Percentiles rank a stretch among this genome's conserved stretches.
Evolutionary conservation across 2,888 invertebrate species (phyloP).

Genomic region (Cephonodes hylas): DNA sequence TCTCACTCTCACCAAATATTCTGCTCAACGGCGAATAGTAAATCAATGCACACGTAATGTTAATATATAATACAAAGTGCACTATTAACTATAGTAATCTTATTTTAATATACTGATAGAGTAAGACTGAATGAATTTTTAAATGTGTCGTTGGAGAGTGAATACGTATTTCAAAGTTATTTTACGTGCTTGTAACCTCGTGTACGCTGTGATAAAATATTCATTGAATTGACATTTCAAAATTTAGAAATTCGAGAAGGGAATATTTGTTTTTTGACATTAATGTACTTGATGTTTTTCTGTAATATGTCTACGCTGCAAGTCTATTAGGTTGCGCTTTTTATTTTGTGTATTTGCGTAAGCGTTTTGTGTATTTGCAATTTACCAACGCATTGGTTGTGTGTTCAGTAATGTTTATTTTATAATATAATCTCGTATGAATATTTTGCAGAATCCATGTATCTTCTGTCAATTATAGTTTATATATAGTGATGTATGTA

Average conservation of each 20-base stretch:
- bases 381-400: neutral
- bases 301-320: neutral
- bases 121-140: slow-evolving; percentile 71
- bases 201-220: slow-evolving; percentile 65
- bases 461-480: slow-evolving; percentile 76
- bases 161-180: slow-evolving; percentile 29
- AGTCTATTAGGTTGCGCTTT: neutral
- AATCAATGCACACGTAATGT: slow-evolving; percentile 61
- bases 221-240: slow-evolving; percentile 34
- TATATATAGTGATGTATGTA: slow-evolving; percentile 56
- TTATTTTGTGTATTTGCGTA: neutral
- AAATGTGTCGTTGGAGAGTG: slow-evolving; percentile 49
- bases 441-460: slow-evolving; percentile 28
- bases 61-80: slow-evolving; percentile 62
- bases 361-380: neutral
- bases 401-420: neutral
- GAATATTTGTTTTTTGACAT: neutral
- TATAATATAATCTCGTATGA: neutral
- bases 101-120: slow-evolving; percentile 61
- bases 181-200: slow-evolving; percentile 60
- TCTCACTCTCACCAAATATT: slow-evolving; percentile 16
- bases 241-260: slow-evolving; percentile 19
- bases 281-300: neutral
- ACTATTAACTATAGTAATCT: slow-evolving; percentile 62
- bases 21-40: slow-evolving; percentile 51